Conservation (phyloP, 2,888 invertebrate species). For the Boloria euphrosyne region DNA sequence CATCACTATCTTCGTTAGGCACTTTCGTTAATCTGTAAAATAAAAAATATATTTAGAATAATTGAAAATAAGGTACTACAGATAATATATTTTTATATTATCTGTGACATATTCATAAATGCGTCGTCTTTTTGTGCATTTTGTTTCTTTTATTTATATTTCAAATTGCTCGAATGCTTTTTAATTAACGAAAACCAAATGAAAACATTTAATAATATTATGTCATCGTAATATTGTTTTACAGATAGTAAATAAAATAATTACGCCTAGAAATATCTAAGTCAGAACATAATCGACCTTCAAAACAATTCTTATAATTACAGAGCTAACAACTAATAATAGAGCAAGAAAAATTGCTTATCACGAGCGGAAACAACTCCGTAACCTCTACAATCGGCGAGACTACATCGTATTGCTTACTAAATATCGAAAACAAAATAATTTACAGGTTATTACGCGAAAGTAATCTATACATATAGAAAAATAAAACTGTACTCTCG, state of each 20-base stretch:
- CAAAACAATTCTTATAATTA: slow-evolving; percentile 21
- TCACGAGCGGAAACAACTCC: slow-evolving; percentile 21
- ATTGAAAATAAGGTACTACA: not conserved
- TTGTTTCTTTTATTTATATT: not conserved
- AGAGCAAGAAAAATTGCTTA: slow-evolving; percentile 15
- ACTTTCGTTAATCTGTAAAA: slow-evolving; percentile 62
- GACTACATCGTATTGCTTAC: not conserved
- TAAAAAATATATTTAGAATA: slow-evolving; percentile 37
- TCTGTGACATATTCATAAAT: not conserved
- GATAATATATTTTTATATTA: not conserved
- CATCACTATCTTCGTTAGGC: slow-evolving; percentile 65
- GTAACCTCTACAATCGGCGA: slow-evolving; percentile 8
- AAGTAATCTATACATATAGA: no score
- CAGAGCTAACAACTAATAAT: slow-evolving; percentile 11
- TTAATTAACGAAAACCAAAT: not conserved
- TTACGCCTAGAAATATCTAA: slow-evolving; percentile 7
- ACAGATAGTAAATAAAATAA: slow-evolving; percentile 5
- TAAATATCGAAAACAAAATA: not conserved
- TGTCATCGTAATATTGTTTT: slow-evolving; percentile 3
- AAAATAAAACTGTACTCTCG: no score
- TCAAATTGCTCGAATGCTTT: no score
- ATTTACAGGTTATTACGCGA: not conserved
- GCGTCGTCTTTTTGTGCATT: slow-evolving; percentile 1
- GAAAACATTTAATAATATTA: not conserved
- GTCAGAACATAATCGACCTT: slow-evolving; percentile 10